phyloP scores from a whole-genome alignment of 2,113 vertebrate genomes.

The Panthera tigris region DNA sequence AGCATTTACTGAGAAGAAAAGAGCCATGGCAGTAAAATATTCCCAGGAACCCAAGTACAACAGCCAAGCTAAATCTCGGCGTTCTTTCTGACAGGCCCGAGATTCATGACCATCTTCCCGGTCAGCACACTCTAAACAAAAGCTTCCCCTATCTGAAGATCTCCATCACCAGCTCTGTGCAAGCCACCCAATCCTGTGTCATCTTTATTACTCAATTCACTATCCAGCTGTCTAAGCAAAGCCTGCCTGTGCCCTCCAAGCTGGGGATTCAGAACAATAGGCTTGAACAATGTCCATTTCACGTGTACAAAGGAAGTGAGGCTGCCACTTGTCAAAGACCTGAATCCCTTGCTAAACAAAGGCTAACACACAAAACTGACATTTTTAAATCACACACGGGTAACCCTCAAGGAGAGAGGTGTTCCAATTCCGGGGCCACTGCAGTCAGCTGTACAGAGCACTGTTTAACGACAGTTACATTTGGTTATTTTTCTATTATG shows the following conservation, averaged over 20 bases:
- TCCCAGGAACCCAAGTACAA: conserved; percentile 43
- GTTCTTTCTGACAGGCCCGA: conserved; percentile 44
- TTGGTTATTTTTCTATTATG: conserved; percentile 48
- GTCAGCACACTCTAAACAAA: background rate
- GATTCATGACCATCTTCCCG: background rate
- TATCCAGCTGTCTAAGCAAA: background rate
- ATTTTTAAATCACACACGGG: conserved; percentile 66
- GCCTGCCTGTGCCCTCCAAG: background rate
- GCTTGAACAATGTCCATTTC: conserved; percentile 34
- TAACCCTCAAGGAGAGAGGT: conserved; percentile 55
- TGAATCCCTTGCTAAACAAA: conserved; percentile 69
- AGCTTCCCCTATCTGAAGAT: background rate
- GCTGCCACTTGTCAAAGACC: conserved; percentile 71
- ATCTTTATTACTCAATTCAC: background rate
- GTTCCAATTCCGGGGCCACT: conserved; percentile 52
- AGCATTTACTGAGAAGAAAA: conserved; percentile 53
- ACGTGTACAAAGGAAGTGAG: background rate
- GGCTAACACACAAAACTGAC: conserved; percentile 73
- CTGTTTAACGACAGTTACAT: conserved; percentile 71
- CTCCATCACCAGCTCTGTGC: background rate
- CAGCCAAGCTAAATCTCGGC: conserved; percentile 16
- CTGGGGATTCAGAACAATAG: background rate
- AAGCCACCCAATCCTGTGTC: background rate
- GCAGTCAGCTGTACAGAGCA: conserved; percentile 65
- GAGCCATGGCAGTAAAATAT: conserved; percentile 28